These are phyloP conservation scores for Eclectus roratus DNA, from an alignment of 2,113 vertebrate genomes.

Conservation along the genomic window DNA sequence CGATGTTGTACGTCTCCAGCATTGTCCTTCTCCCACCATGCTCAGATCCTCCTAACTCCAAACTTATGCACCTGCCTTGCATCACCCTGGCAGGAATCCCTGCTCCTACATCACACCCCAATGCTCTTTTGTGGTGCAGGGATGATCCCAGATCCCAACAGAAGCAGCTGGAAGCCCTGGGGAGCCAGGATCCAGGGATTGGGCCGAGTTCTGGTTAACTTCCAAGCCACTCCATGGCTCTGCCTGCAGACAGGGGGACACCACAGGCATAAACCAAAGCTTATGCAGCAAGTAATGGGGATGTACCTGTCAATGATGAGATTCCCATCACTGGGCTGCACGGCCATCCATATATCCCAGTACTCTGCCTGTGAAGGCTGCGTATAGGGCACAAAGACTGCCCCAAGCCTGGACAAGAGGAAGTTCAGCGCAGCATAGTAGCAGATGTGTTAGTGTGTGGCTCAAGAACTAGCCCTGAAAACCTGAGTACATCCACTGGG, in stretches of 20 bases:
- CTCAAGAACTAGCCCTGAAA: not conserved
- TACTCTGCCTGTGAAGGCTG: conserved; percentile 87
- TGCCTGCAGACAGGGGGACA: not conserved
- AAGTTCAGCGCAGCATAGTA: not conserved
- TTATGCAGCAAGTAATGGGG: accelerated
- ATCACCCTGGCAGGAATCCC: not conserved
- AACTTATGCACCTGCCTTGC: not conserved
- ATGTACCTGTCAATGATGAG: conserved; percentile 89
- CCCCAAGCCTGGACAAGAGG: conserved; percentile 75
- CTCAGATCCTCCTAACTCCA: not conserved
- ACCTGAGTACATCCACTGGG: accelerated
- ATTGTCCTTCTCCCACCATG: accelerated
- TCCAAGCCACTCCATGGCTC: not conserved
- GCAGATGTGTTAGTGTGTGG: accelerated
- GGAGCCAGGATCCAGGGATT: accelerated
- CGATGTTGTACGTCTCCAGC: accelerated
- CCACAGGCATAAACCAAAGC: accelerated
- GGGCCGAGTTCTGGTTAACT: not conserved
- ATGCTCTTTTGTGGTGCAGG: accelerated
- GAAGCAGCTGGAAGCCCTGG: not conserved
- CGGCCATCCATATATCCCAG: conserved; percentile 94
- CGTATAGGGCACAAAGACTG: conserved; percentile 91
- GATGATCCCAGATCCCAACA: not conserved
- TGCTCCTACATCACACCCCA: not conserved
- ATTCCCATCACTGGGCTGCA: conserved; percentile 92